Evolutionary conservation across 1,140 invertebrate species (phyloP), one percentile per base, ranked within the genome.

Genomic region (Drosophila lowei): DNA sequence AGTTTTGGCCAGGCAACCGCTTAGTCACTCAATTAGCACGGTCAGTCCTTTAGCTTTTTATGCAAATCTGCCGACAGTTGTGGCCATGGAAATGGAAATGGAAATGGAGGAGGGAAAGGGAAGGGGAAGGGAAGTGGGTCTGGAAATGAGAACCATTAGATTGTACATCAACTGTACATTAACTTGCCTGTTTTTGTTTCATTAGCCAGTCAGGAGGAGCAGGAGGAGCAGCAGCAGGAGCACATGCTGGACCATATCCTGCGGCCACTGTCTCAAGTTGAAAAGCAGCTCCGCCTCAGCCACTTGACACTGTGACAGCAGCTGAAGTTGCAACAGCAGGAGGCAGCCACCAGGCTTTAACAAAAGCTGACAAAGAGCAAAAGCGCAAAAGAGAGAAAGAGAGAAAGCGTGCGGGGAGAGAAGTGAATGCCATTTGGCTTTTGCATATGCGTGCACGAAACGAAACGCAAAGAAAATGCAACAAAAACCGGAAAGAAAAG

Each of bases 131-230:
- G 21, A 25, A 60, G 30, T 25, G 15, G 58, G 70, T 47, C 30
- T 60, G 52, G 56, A 49, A 42, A 56, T 42, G 55, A 43, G 66
- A 21, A 25, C 83, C 83, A 86, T 86, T 86, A 86, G 74, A 83
- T 55, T 86, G 74, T 81, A 88, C 83, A 86, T 86, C 83, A 83
- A 86, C 83, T 86, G 65, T 88, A 88, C 83, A 86, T 86, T 86
- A 86, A 81, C 83, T 83, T 88, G 81, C 81, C 74, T 81, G 81
- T 85, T 86, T 85, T 85, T 77, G 81, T 85, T 85, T 86, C 81
- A 85, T 85, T 85, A 85, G 81, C 70, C 76, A 53, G 60, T 54
- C 63, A 76, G 18, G 18, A 18, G 18, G 18, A 2, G 18, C 18
- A 18, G 54, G 21, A 54, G 43, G 34, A 44, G 60, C 60, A 55